Evolutionary conservation across 2,113 vertebrate species (phyloP).

Genomic region (Polypterus bichir): DNA sequence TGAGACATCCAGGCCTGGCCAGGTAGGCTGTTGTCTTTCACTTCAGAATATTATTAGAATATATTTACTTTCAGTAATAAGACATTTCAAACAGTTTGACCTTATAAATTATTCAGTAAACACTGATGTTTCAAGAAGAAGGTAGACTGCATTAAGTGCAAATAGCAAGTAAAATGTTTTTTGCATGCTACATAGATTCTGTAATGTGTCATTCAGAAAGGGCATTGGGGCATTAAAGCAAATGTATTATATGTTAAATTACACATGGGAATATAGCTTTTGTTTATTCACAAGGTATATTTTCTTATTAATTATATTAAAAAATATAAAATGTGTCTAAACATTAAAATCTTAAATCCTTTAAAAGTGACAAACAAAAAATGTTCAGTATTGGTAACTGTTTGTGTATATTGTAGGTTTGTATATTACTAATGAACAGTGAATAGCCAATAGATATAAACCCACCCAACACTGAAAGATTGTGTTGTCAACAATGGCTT

Average conservation of each 20-base stretch:
- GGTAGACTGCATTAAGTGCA: constrained; percentile 17
- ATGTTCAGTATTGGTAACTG: too few species aligned
- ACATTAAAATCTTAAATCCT: too few species aligned
- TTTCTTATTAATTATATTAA: too few species aligned
- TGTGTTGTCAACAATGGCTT: too few species aligned
- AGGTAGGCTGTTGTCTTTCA: constrained; percentile 55
- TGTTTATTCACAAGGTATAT: too few species aligned
- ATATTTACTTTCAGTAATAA: constrained; percentile 19
- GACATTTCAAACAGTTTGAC: constrained; percentile 21
- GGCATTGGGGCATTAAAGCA: constrained; percentile 40
- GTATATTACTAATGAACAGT: too few species aligned
- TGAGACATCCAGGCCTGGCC: constrained; percentile 76
- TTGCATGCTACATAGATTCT: constrained; percentile 7
- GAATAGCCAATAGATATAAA: too few species aligned
- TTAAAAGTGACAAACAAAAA: too few species aligned
- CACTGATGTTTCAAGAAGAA: constrained; percentile 25
- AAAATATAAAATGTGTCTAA: too few species aligned
- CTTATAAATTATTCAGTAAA: constrained; percentile 9
- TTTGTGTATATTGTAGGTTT: too few species aligned
- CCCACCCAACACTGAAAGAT: too few species aligned
- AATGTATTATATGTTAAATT: constrained; percentile 35
- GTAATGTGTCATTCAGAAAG: constrained; percentile 37
- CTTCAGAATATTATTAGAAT: constrained; percentile 15
- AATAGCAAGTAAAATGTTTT: not conserved
- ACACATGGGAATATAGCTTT: constrained; percentile 15